Evolutionary conservation across 2,797 vertebrate genomes (phyloP).

Genomic region (Xiphophorus birchmanni): DNA sequence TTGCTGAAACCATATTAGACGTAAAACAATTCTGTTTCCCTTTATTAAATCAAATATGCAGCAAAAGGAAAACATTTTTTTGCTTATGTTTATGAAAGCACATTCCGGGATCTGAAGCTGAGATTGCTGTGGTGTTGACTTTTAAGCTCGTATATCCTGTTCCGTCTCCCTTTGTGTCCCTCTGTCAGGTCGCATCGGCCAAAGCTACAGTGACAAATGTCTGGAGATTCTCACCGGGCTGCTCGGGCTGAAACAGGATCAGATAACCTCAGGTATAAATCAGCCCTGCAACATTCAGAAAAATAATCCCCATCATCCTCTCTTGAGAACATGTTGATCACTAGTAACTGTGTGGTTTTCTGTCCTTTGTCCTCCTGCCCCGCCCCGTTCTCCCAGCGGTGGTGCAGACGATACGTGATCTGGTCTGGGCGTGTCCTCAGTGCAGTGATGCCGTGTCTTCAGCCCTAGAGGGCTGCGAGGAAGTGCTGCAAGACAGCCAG

Average conservation of each 20-base stretch:
- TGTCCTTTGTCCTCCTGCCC: neutral
- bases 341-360: neutral
- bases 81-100: neutral
- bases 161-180: constrained; percentile 2
- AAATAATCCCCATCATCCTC: neutral
- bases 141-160: neutral
- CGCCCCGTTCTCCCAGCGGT: constrained; percentile 79
- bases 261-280: constrained; percentile 91
- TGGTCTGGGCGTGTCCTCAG: constrained; percentile 94
- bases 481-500: constrained; percentile 89
- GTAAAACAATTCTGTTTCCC: neutral
- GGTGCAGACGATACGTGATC: constrained; percentile 90
- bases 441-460: constrained; percentile 85
- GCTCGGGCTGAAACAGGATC: constrained; percentile 90
- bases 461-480: constrained; percentile 88
- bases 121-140: neutral
- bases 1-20: neutral
- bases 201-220: constrained; percentile 91
- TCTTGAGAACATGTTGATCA: neutral
- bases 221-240: constrained; percentile 90
- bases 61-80: neutral
- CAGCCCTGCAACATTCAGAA: neutral
- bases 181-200: constrained; percentile 87
- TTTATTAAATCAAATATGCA: neutral
- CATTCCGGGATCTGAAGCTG: neutral